Conservation (phyloP, 1,140 invertebrate species). For the Rhizoglyphus robini region DNA sequence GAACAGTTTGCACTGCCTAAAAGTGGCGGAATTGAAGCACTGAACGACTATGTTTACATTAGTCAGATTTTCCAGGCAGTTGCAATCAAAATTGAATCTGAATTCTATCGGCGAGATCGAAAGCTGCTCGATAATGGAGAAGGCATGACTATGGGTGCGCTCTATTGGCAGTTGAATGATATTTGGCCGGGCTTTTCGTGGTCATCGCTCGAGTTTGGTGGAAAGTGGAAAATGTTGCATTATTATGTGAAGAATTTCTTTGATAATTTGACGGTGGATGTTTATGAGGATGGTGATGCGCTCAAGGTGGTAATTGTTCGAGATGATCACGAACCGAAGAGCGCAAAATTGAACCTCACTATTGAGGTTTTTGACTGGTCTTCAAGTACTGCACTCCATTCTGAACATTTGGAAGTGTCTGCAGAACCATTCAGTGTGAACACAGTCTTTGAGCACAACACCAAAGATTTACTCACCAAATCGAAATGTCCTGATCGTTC, state of each 20-base stretch:
- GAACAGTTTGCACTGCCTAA: conserved; percentile 10
- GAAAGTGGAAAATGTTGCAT: conserved; percentile 79
- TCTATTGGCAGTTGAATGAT: conserved; percentile 99
- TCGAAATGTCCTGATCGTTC: background rate
- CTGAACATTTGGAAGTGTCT: background rate
- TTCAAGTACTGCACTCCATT: background rate
- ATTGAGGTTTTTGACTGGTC: background rate
- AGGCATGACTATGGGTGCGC: conserved; percentile 72
- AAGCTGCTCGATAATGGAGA: conserved; percentile 39
- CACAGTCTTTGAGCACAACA: background rate
- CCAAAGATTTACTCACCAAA: background rate
- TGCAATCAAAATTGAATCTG: conserved; percentile 69
- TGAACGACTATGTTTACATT: conserved; percentile 26
- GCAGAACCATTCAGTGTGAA: background rate
- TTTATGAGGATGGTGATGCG: conserved; percentile 31
- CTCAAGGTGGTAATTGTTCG: conserved; percentile 18
- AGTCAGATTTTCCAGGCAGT: conserved; percentile 66
- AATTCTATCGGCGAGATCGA: conserved; percentile 60
- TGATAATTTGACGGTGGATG: conserved; percentile 49
- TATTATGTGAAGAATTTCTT: conserved; percentile 77
- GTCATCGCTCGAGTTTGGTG: conserved; percentile 75
- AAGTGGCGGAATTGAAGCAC: conserved; percentile 23
- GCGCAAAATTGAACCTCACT: conserved; percentile 1
- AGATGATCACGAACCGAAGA: conserved; percentile 11
- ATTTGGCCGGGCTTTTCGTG: conserved; percentile 95